Base-by-base conservation (phyloP, 2,888 invertebrate species). In the Hydraecia micacea region DNA sequence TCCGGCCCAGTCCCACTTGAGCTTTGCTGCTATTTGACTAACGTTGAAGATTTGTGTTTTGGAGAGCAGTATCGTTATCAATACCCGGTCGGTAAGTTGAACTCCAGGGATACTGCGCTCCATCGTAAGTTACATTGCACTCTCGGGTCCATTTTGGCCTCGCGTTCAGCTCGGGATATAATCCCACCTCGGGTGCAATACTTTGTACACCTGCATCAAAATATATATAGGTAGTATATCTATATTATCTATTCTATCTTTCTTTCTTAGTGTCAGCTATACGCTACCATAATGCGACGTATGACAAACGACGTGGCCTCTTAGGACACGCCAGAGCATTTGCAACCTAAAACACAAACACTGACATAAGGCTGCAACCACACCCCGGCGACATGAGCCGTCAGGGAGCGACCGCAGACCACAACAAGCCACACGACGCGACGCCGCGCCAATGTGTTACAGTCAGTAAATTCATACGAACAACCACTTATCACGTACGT, bases 391-490 rank as follows among this genome's bases (percentile, higher is more conserved):
- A 70, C 75, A 83, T 65, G 78, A 65, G 62, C 66, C 62, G 74
- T 74, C 84, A 84, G 42, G 32, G 49, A 58, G 76, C 36, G 32
- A 76, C 85, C 85, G 21, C 85, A 86, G 66, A 28, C 85, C 86
- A 52, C 85, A 85, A 73, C 73, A 75, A 42, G 42, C 62, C 36
- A 66, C 66, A 32, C 46, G 46, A 67, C 28, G 62, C 36, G 46
- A 67, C 28, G 62, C 36, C 49, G 15, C 73, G 66, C 69, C 62
- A 66, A 73, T 73, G 58, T 80, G 36, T 73, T 65, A 55, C 32
- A 18, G 13, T 15, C 32, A 28, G 55, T 25, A 5, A 36, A 63
- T 55, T 42, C 13, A n/a, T 6, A n/a, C 11, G 8, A n/a, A 39
- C 13, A n/a, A 28, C 6, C 11, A 9, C 21, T 39, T 5, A n/a